Evolutionary conservation across 2,797 vertebrate species (phyloP), one percentile per base, ranked within the genome.

Genomic region (Bradypodion ventrale): DNA sequence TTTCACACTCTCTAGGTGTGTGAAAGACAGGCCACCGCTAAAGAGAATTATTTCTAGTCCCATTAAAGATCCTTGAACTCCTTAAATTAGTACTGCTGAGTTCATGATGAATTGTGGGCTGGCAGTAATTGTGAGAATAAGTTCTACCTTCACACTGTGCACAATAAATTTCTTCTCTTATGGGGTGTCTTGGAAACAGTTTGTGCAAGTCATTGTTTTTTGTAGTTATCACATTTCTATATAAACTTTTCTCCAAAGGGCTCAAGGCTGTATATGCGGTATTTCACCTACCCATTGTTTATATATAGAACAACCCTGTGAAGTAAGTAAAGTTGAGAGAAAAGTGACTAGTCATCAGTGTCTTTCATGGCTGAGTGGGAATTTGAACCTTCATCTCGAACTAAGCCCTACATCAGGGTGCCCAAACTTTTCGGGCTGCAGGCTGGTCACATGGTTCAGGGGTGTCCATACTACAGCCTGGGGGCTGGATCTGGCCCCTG

Each of bases 1-100:
- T 91, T 89, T 92, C 90, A 85, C 1, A 83, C 86, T 91, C 73
- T 83, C 81, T 87, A 70, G 44, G 75, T 0, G 0, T 4, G 78
- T 79, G 72, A 69, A 87, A 90, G 87, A 88, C 0, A 0, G 19
- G 32, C 63, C 49, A 23, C 40, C 15, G n/a, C 7, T 27, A 27
- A 56, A 80, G 40, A 40, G 46, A 23, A 65, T 65, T 27, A 4
- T 65, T 65, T 29, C 12, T 35, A 59, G 7, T 59, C 5, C 52
- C 32, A 35, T 25, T 27, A 27, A 69, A 78, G 15, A n/a, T 12
- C 32, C 27, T 9, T 60, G 15, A 72, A 15, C 27, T 60, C 27
- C 23, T 60, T 72, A 37, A 49, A 49, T 32, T 12, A 52, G 10
- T 68, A 32, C 46, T 79, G 77, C n/a, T 1, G 8, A 15, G 13